Percentiles rank a stretch among this genome's conserved stretches.
These are phyloP conservation scores for Paralvinella palmiformis DNA, from an alignment of 1,140 invertebrate genomes.

Conservation along the genomic window DNA sequence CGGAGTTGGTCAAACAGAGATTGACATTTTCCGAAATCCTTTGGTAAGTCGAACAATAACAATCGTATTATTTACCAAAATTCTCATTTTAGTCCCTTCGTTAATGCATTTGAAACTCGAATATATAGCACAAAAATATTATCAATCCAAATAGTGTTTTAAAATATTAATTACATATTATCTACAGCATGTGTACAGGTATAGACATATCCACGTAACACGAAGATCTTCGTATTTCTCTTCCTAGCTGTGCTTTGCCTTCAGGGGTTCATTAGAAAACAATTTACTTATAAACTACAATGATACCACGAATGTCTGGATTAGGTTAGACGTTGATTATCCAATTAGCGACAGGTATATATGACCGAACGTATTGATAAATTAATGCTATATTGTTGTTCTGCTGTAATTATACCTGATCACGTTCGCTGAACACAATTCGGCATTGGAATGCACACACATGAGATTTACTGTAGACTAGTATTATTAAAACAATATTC, in stretches of 20 bases:
- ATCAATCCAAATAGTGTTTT: background rate
- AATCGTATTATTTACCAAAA: background rate
- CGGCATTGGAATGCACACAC: background rate
- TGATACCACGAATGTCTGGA: background rate
- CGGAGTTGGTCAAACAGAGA: background rate
- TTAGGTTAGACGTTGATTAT: background rate
- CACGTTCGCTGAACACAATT: too few relatives aligned
- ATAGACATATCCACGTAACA: background rate
- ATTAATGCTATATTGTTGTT: too few relatives aligned
- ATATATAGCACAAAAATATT: background rate
- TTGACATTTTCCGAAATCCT: background rate
- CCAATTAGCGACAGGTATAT: background rate
- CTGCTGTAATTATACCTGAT: too few relatives aligned
- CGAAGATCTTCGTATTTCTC: background rate
- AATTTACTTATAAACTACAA: conserved; percentile 16
- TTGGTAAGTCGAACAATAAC: background rate
- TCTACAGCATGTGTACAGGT: background rate
- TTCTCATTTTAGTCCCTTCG: background rate
- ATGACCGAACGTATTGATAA: too few relatives aligned
- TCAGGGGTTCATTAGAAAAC: conserved; percentile 20
- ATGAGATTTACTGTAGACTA: too few relatives aligned
- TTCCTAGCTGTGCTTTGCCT: conserved; percentile 26
- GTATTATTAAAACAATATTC: too few relatives aligned
- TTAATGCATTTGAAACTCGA: background rate
- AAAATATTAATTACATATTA: background rate